Conservation (phyloP, 2,888 invertebrate genomes). For the Troilus luridus region DNA sequence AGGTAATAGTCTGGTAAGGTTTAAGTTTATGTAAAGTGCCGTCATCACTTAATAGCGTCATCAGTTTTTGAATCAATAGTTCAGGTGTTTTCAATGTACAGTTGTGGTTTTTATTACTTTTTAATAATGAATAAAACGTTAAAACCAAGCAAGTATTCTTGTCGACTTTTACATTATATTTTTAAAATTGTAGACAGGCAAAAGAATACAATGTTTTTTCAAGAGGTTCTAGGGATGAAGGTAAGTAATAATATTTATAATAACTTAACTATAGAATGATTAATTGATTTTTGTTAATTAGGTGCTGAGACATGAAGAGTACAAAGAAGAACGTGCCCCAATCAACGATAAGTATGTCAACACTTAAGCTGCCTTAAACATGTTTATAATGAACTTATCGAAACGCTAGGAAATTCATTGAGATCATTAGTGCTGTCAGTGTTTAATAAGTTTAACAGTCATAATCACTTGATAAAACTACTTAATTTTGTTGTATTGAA, state of each 20-base stretch:
- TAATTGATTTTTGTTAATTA: slow-evolving; percentile 68
- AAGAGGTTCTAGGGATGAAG: slow-evolving; percentile 94
- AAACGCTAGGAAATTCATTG: not conserved
- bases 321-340: slow-evolving; percentile 95
- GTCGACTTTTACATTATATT: slow-evolving; percentile 84
- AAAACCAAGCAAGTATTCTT: not conserved
- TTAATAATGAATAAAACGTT: not conserved
- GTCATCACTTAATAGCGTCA: no score
- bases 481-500: not conserved
- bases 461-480: not conserved
- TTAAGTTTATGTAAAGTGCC: no score
- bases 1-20: no score
- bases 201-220: slow-evolving; percentile 88
- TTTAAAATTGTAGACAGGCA: slow-evolving; percentile 95
- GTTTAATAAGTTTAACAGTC: not conserved
- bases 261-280: slow-evolving; percentile 37
- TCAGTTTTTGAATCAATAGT: not conserved
- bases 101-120: not conserved
- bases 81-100: not conserved
- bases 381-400: not conserved
- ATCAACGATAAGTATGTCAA: slow-evolving; percentile 91
- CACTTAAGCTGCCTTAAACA: not conserved
- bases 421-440: not conserved
- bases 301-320: slow-evolving; percentile 97
- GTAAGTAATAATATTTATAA: slow-evolving; percentile 72